These are phyloP conservation scores for Troides aeacus DNA, from an alignment of 2,888 invertebrate species.

Conservation along the genomic window DNA sequence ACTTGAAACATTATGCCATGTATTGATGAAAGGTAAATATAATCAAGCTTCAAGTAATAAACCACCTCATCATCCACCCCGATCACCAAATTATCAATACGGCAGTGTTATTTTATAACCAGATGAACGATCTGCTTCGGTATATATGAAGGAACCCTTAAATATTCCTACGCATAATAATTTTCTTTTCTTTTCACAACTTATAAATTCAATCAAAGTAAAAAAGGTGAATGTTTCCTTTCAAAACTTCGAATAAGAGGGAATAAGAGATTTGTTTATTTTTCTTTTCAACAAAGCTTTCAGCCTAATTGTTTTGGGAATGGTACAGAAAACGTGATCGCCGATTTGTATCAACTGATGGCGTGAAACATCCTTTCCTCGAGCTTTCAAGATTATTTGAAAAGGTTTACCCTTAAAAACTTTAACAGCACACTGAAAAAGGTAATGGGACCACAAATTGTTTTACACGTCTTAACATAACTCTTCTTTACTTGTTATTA, in stretches of 20 bases:
- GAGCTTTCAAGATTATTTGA: neutral
- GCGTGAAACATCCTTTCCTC: neutral
- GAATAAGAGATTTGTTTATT: slow-evolving; percentile 5
- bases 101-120: no score
- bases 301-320: neutral
- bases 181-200: neutral
- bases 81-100: no score
- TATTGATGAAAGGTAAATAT: no score
- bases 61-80: no score
- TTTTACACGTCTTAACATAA: neutral
- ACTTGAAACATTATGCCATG: no score
- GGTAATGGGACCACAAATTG: neutral
- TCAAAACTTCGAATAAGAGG: slow-evolving; percentile 1
- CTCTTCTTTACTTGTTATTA: neutral
- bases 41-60: no score
- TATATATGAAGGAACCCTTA: no score
- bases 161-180: neutral
- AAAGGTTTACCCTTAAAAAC: neutral
- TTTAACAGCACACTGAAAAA: neutral
- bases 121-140: no score
- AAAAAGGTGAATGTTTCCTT: slow-evolving; percentile 9
- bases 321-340: neutral
- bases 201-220: slow-evolving; percentile 7
- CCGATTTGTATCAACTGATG: neutral
- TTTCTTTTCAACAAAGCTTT: slow-evolving; percentile 5